Conservation (phyloP, 2,797 vertebrate species). For the Hipposideros larvatus region DNA sequence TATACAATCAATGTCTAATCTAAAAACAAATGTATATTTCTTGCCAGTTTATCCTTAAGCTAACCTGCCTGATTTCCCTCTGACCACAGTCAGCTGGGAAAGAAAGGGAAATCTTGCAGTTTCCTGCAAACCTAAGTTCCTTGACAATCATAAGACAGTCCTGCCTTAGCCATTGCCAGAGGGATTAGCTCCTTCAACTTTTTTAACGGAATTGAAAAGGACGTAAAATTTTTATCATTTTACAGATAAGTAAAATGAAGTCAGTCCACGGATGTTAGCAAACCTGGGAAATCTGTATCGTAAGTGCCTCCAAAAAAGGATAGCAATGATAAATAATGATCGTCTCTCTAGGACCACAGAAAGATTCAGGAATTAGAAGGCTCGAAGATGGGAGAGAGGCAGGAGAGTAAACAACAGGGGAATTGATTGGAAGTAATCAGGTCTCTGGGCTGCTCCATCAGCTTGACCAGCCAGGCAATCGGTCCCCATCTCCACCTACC, state of each 20-base stretch:
- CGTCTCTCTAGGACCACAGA: background rate
- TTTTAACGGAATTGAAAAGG: conserved; percentile 12
- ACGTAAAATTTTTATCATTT: background rate
- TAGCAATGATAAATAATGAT: background rate
- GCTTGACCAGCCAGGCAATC: background rate
- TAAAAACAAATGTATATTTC: conserved; percentile 35
- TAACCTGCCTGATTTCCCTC: background rate
- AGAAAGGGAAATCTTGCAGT: background rate
- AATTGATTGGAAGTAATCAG: background rate
- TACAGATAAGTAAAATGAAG: conserved; percentile 34
- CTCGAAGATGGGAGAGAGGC: background rate
- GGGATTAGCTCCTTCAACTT: background rate
- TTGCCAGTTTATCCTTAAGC: background rate
- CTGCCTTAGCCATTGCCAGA: background rate
- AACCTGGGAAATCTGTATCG: background rate
- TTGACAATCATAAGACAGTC: background rate
- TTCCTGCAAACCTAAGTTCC: background rate
- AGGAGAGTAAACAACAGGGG: background rate
- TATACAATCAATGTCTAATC: background rate
- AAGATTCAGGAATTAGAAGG: background rate
- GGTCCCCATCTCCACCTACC: background rate
- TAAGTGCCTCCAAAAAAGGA: background rate
- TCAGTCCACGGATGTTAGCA: background rate
- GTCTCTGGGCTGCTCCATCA: background rate
- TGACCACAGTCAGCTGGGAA: background rate